These are phyloP conservation scores for Druon quercuslanigerum DNA, from an alignment of 1,140 invertebrate genomes.

Conservation along the genomic window DNA sequence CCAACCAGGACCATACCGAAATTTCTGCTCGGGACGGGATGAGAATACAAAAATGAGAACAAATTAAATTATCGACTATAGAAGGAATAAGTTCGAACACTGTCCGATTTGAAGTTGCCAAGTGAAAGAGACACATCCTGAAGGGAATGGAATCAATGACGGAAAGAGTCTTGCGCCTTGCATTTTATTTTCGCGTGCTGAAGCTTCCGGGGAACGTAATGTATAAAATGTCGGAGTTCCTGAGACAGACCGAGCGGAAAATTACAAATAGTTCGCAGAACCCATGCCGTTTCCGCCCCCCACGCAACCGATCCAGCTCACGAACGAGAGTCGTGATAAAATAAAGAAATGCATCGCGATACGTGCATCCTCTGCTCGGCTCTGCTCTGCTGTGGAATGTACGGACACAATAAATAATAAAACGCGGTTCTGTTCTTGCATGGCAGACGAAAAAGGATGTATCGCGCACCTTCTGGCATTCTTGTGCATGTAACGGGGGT, in stretches of 20 bases:
- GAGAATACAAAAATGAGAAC: not conserved
- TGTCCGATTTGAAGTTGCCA: not conserved
- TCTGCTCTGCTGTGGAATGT: conserved; percentile 19
- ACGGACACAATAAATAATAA: conserved; percentile 49
- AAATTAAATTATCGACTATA: not conserved
- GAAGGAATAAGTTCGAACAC: conserved; percentile 9
- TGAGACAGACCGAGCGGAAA: conserved; percentile 54
- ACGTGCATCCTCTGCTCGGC: conserved; percentile 30
- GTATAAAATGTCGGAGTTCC: conserved; percentile 53
- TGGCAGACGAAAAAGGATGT: conserved; percentile 39
- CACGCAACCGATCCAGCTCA: conserved; percentile 28
- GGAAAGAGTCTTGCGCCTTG: conserved; percentile 3
- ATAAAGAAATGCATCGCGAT: conserved; percentile 51
- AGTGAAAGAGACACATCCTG: conserved; percentile 7
- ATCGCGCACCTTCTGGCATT: not conserved
- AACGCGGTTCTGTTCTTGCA: conserved; percentile 41
- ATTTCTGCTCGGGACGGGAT: too few species aligned
- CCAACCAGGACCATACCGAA: too few species aligned
- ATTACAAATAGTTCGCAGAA: conserved; percentile 60
- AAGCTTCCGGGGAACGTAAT: conserved; percentile 42
- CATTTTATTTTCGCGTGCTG: conserved; percentile 46
- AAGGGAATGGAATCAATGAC: conserved; percentile 20
- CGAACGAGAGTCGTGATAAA: conserved; percentile 39
- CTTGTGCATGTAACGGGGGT: not conserved
- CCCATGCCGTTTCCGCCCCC: conserved; percentile 41